Evolutionary conservation across 1,140 invertebrate genomes (phyloP).

Genomic region (Ctenoplectra terminalis): DNA sequence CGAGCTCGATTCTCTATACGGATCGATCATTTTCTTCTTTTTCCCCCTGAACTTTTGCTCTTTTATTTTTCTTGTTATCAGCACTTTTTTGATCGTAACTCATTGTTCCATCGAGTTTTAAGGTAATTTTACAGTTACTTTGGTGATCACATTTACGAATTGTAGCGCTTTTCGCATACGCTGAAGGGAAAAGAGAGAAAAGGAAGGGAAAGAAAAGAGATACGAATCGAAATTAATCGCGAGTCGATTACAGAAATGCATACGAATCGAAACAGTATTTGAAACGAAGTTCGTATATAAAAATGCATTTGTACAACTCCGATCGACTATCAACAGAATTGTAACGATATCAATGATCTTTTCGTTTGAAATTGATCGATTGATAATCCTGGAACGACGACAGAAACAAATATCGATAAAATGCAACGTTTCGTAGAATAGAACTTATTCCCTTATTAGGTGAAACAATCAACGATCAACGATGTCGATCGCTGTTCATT

Average conservation of each 20-base stretch:
- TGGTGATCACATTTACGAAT: neutral
- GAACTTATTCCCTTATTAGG: neutral
- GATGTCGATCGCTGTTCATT: too few species aligned
- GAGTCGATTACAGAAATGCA: too few species aligned
- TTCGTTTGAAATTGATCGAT: too few species aligned
- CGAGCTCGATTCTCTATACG: slow-evolving; percentile 52
- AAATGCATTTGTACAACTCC: too few species aligned
- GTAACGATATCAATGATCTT: too few species aligned
- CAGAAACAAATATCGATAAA: neutral
- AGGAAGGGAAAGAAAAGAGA: neutral
- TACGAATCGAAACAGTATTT: too few species aligned
- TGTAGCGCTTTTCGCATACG: neutral
- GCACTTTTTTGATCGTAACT: neutral
- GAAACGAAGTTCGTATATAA: neutral
- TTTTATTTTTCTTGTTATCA: slow-evolving; percentile 77
- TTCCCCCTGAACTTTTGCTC: slow-evolving; percentile 37
- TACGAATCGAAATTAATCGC: too few species aligned
- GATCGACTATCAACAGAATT: neutral
- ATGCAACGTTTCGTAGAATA: neutral
- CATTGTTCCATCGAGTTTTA: neutral
- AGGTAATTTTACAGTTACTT: neutral
- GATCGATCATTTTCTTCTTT: slow-evolving; percentile 40
- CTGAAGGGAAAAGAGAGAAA: neutral
- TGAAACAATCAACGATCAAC: neutral
- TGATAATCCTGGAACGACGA: too few species aligned